A percentile compares a stretch with the other conserved stretches of the same genome.
phyloP scores from a whole-genome alignment of 2,113 vertebrate genomes.

The Etheostoma spectabile region DNA sequence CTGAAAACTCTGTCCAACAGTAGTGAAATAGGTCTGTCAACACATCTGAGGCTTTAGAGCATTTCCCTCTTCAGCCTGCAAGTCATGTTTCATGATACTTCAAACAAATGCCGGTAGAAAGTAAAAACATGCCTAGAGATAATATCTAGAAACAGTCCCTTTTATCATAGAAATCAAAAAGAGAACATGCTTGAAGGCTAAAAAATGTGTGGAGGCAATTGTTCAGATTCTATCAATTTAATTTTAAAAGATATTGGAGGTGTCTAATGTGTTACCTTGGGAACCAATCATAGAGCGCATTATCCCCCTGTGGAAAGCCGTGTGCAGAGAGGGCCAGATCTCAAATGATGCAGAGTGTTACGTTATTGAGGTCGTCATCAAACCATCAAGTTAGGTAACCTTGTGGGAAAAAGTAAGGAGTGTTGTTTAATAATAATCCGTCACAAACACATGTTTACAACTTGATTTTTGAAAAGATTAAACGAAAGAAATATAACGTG shows the following conservation, averaged over 20 bases:
- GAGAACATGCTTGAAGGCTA: constrained; percentile 5
- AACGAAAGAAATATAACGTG: too few relatives aligned
- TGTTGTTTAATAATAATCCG: too few relatives aligned
- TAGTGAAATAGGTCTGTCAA: background rate
- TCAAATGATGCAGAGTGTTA: background rate
- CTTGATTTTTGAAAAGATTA: too few relatives aligned
- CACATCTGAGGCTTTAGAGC: background rate
- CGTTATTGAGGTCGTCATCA: constrained; percentile 2
- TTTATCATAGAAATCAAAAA: constrained; percentile 28
- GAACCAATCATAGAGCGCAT: background rate
- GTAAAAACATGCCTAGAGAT: constrained; percentile 23
- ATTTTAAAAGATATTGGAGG: constrained; percentile 15
- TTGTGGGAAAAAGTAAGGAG: too few relatives aligned
- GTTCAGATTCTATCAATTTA: background rate
- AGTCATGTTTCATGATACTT: constrained; percentile 21
- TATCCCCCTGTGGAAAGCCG: background rate
- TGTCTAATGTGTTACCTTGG: background rate
- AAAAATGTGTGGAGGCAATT: constrained; percentile 12
- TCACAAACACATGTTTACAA: too few relatives aligned
- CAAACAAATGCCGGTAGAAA: constrained; percentile 24
- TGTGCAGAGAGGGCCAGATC: background rate
- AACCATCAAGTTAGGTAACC: background rate
- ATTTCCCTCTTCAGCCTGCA: constrained; percentile 14
- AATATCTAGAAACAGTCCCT: constrained; percentile 21
- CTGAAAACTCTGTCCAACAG: too few relatives aligned